Evolutionary conservation across 2,888 invertebrate species (phyloP).

Genomic region (Macaria notata): DNA sequence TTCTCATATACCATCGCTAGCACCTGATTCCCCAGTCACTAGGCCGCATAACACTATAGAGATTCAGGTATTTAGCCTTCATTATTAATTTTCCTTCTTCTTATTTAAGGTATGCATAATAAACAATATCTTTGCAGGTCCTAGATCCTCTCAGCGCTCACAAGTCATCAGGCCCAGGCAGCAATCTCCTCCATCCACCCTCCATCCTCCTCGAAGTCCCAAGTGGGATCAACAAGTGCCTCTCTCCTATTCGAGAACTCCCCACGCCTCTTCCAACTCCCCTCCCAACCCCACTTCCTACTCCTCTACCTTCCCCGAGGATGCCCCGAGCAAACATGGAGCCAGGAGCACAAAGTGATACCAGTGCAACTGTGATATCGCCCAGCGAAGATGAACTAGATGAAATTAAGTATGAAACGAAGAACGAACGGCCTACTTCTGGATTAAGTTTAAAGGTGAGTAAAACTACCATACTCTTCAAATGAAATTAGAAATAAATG

Average conservation of each 20-base stretch:
- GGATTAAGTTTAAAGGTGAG: conserved; percentile 66
- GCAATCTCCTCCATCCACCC: conserved; percentile 87
- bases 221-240: conserved; percentile 87
- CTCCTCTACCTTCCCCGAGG: conserved; percentile 82
- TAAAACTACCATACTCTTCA: background rate
- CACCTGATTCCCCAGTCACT: conserved; percentile 84
- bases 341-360: conserved; percentile 54
- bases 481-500: background rate
- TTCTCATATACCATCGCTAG: conserved; percentile 81
- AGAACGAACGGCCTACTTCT: conserved; percentile 56
- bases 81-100: too few species aligned
- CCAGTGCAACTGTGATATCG: conserved; percentile 54
- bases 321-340: conserved; percentile 70
- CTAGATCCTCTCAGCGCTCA: conserved; percentile 86
- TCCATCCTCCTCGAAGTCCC: conserved; percentile 90
- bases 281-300: conserved; percentile 84
- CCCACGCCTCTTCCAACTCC: conserved; percentile 88
- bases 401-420: conserved; percentile 61
- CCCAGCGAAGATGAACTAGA: conserved; percentile 75
- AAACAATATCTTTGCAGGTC: conserved; percentile 64
- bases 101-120: background rate
- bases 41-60: conserved; percentile 74
- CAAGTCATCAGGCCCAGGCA: conserved; percentile 79
- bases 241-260: conserved; percentile 90
- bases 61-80: conserved; percentile 57